A percentile compares a stretch with the other conserved stretches of the same genome.
phyloP scores from a whole-genome alignment of 2,888 invertebrate species.

The Agrochola lychnidis region DNA sequence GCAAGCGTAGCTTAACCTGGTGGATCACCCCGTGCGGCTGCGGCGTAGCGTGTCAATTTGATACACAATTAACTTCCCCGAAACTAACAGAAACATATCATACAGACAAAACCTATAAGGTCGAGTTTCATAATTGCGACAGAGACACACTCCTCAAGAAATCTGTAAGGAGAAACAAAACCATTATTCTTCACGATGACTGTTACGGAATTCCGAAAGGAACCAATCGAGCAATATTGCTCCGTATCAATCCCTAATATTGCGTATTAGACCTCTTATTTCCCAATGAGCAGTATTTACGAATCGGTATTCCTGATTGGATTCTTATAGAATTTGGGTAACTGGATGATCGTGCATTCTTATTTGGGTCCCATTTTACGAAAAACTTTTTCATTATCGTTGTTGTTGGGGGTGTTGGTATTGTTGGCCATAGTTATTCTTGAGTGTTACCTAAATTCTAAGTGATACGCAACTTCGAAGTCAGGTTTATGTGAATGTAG shows the following conservation, averaged over 20 bases:
- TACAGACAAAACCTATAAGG: background rate
- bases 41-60: no score
- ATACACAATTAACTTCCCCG: no score
- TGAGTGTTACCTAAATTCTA: background rate
- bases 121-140: no score
- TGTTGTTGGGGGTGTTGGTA: no score
- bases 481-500: background rate
- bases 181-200: conserved; percentile 8
- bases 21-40: no score
- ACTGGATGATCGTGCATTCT: background rate
- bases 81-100: background rate
- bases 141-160: background rate
- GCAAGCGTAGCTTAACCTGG: no score
- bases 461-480: conserved; percentile 13
- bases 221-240: conserved; percentile 32
- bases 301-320: conserved; percentile 28
- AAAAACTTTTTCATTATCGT: no score
- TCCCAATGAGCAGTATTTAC: conserved; percentile 20
- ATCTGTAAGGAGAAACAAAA: conserved; percentile 1
- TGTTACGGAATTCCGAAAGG: conserved; percentile 2
- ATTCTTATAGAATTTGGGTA: conserved; percentile 20
- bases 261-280: conserved; percentile 36
- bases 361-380: background rate
- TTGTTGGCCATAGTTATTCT: background rate
- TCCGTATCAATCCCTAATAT: conserved; percentile 37